These are phyloP conservation scores for Delia radicum DNA, from an alignment of 1,140 invertebrate genomes.

Conservation along the genomic window DNA sequence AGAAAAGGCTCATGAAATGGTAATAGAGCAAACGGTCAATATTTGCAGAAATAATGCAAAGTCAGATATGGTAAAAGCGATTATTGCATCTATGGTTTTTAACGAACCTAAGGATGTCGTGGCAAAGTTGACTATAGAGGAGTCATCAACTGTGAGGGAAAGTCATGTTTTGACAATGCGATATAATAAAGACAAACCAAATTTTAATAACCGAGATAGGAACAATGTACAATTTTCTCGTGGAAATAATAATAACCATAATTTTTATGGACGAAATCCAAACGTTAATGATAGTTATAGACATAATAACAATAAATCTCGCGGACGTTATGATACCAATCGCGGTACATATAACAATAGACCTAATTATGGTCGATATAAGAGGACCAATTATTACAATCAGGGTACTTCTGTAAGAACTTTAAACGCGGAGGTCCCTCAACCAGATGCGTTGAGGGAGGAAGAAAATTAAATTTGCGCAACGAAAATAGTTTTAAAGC, in stretches of 20 bases:
- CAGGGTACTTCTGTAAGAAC: no score
- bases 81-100: neutral
- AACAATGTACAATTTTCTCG: neutral
- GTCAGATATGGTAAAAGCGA: neutral
- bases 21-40: neutral
- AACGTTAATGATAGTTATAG: no score
- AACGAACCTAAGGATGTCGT: conserved; percentile 7
- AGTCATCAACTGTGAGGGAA: neutral
- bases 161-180: neutral
- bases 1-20: conserved; percentile 2
- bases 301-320: no score
- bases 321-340: neutral
- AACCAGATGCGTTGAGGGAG: no score
- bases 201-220: neutral
- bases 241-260: neutral
- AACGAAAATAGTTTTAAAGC: no score
- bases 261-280: neutral
- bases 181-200: neutral
- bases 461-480: no score
- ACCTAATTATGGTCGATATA: no score
- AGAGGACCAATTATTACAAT: no score
- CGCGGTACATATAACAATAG: neutral
- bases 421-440: no score
- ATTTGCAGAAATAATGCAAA: neutral
- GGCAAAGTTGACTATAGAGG: neutral